Base-by-base conservation (phyloP, 2,113 vertebrate species). In the Pelecanoides urinatrix region DNA sequence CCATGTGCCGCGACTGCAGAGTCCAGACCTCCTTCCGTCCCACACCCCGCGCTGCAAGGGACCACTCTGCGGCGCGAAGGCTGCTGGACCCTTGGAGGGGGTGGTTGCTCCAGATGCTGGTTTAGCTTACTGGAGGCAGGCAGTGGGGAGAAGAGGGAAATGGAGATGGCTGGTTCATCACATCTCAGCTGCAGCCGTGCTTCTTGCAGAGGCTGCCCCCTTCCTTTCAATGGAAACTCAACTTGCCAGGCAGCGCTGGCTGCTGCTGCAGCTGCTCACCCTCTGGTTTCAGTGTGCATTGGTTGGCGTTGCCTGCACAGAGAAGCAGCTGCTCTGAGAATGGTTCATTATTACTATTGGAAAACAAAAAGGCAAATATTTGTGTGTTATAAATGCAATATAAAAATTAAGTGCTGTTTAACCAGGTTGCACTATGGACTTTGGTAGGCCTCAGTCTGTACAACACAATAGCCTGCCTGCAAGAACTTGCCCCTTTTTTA, bases 381-480 rank as follows among this genome's bases (percentile, higher is more conserved):
- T 83, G 84, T 73, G 32, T 47, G n/a, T 55, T 73, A 44, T 44
- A 82, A 81, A 73, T 23, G 50, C 50, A 52, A 38, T 44, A 66
- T 58, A 89, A 94, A 90, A 90, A 75, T 47, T 8, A 47, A 76
- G 66, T 82, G 58, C 70, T 92, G 49, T 96, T 96, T 95, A 95
- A 92, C 67, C 47, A 79, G n/a, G 40, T 70, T 96, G 97, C 81
- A 93, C 95, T 96, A 55, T 92, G 96, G 95, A 97, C 95, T 88
- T 42, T 32, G 78, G 76, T 78, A 79, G 91, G 84, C 94, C 63
- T 90, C 55, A 6, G 62, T 85, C 67, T 70, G 19, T 67, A 47
- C 3, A 0, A 44, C 44, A 47, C 71, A 80, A 85, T 50, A 85
- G 55, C 52, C 58, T 91, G 77, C 84, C 85, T 94, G 90, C 84